Percentiles rank a stretch among this genome's conserved stretches.
phyloP scores from a whole-genome alignment of 1,140 invertebrate species.

The Camponotus vicinus region DNA sequence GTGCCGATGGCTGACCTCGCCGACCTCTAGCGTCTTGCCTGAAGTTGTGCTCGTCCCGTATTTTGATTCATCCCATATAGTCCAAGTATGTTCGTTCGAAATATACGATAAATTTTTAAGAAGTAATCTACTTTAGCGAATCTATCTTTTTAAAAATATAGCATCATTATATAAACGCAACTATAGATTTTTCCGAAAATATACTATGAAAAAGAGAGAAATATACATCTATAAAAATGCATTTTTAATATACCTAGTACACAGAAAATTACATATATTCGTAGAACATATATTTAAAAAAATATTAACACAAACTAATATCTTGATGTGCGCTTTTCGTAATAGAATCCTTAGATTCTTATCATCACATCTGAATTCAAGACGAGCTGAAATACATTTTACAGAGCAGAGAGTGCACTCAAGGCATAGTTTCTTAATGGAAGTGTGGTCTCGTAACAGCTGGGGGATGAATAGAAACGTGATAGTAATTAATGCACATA shows the following conservation, averaged over 20 bases:
- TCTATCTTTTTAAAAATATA: neutral
- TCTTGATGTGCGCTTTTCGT: neutral
- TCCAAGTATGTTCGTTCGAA: slow-evolving; percentile 8
- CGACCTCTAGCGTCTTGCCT: slow-evolving; percentile 36
- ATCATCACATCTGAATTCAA: slow-evolving; percentile 9
- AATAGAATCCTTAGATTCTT: neutral
- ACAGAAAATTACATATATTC: too few species aligned
- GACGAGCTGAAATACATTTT: slow-evolving; percentile 44
- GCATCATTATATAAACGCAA: neutral
- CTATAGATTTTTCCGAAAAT: neutral
- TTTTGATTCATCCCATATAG: slow-evolving; percentile 56
- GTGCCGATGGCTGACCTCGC: slow-evolving; percentile 57
- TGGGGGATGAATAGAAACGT: slow-evolving; percentile 72
- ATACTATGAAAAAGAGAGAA: neutral
- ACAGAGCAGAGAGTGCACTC: slow-evolving; percentile 60
- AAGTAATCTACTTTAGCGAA: slow-evolving; percentile 24
- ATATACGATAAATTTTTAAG: slow-evolving; percentile 11
- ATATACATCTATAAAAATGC: neutral
- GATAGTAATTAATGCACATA: slow-evolving; percentile 76
- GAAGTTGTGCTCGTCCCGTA: slow-evolving; percentile 58
- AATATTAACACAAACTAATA: slow-evolving; percentile 1
- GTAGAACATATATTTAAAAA: neutral
- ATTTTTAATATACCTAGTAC: neutral
- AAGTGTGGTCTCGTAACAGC: slow-evolving; percentile 65
- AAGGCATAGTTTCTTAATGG: slow-evolving; percentile 73